Percentiles rank a stretch among this genome's conserved stretches.
Conservation (phyloP, 2,888 invertebrate genomes). For the Seira ritae region DNA sequence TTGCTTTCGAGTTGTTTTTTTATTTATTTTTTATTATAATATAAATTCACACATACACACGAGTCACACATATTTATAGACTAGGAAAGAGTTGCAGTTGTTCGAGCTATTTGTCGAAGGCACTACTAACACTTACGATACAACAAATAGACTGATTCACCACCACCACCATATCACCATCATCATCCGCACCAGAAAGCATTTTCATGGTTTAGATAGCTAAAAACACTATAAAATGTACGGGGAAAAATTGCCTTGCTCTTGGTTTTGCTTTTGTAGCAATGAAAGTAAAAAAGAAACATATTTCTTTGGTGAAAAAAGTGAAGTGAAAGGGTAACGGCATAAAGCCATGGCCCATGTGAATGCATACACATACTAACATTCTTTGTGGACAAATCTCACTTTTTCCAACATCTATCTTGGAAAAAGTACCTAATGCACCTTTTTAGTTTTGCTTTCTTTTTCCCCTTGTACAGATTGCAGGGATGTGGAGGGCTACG, state of each 20-base stretch:
- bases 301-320: not conserved
- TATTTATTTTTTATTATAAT: not conserved
- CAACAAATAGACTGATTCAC: not conserved
- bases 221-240: not conserved
- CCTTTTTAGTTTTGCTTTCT: no score
- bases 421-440: no score
- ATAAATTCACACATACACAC: not conserved
- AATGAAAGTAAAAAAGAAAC: not conserved
- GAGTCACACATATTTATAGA: no score
- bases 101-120: not conserved
- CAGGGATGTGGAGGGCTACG: no score
- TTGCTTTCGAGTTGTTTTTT: not conserved
- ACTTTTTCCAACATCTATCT: no score
- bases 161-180: not conserved
- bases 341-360: no score
- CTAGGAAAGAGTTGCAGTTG: conserved; percentile 1
- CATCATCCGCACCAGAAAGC: not conserved
- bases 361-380: no score
- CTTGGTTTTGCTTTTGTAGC: no score
- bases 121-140: conserved; percentile 4
- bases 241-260: no score
- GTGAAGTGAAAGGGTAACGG: not conserved
- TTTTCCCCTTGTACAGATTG: no score
- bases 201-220: no score
- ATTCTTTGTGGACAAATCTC: no score